Base-by-base conservation (phyloP, 2,797 vertebrate species). In the Saxicola maurus region DNA sequence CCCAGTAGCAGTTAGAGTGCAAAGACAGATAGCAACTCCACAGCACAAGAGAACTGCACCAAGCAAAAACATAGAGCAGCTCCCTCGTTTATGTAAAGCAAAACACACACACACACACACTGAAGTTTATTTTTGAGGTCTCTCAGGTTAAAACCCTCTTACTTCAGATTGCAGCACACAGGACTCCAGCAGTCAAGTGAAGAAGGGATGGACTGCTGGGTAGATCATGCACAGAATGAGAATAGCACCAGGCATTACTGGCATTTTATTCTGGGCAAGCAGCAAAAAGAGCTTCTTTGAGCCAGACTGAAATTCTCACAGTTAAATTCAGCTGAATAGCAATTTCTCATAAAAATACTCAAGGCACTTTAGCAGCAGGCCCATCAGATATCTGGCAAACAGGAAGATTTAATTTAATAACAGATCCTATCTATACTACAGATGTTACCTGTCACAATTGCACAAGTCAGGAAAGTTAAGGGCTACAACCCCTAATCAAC, bases 1-100 rank as follows among this genome's bases (percentile, higher is more conserved):
- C 51, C 37, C 43, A 15, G 51, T 2, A 62, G 53, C 38, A 73
- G 17, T 7, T 0, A 37, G 8, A 21, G 19, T 43, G n/a, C 52
- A 77, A 61, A 56, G 37, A 74, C 38, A 69, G 5, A 0, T 2
- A 74, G 37, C 0, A 0, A 59, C 60, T 62, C 37, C 56, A 53
- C 23, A 43, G 42, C 0, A 35, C 9, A 15, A 40, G 3, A 2
- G 9, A 78, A 77, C 38, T 12, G 74, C 17, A 62, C 19, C 55
- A 55, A 27, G 35, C 9, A 38, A 55, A 82, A 79, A 1, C 40
- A 33, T 25, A 4, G 60, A 75, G 56, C 30, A 49, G 31, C 31
- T 79, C 25, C 23, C 31, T 18, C 25, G 7, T n/a, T 93, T 53
- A 56, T 40, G 23, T 17, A 71, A 59, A 78, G 62, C n/a, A 73